Conservation (phyloP, 2,888 invertebrate species). For the Aradus depressus region DNA sequence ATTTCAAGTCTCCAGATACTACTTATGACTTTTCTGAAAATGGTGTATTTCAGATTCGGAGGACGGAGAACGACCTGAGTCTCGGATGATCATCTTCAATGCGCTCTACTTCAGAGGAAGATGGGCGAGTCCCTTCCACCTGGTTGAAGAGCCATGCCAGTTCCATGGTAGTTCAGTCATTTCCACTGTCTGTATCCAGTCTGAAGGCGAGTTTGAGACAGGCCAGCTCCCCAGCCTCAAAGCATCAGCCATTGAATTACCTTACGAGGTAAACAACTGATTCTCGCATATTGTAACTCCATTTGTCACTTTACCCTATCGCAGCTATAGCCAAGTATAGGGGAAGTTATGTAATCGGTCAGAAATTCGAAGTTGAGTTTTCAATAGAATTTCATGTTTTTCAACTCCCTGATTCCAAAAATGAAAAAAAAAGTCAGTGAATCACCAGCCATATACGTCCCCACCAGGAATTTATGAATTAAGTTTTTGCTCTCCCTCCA, state of each 20-base stretch:
- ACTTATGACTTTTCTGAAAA: background rate
- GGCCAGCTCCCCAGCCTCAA: conserved; percentile 31
- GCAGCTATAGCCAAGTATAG: too few relatives aligned
- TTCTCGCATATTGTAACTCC: too few relatives aligned
- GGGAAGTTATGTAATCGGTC: too few relatives aligned
- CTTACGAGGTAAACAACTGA: conserved; percentile 32
- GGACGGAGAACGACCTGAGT: conserved; percentile 15
- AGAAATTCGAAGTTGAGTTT: too few relatives aligned
- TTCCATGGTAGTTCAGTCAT: conserved; percentile 29
- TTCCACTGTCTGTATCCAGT: conserved; percentile 28
- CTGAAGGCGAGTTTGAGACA: conserved; percentile 30
- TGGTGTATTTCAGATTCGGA: background rate
- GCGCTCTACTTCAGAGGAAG: conserved; percentile 34
- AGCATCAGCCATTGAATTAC: conserved; percentile 31
- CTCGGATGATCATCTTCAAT: conserved; percentile 34
- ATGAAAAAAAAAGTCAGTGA: too few relatives aligned
- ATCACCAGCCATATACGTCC: too few relatives aligned
- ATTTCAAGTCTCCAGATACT: background rate
- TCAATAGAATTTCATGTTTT: too few relatives aligned
- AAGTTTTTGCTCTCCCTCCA: too few relatives aligned
- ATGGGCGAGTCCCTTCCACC: conserved; percentile 31
- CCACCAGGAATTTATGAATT: too few relatives aligned
- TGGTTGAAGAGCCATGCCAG: conserved; percentile 19
- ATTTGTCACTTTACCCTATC: too few relatives aligned
- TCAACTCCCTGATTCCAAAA: too few relatives aligned